Conservation (phyloP, 2,888 invertebrate genomes). For the Drosophila vallismaia region DNA sequence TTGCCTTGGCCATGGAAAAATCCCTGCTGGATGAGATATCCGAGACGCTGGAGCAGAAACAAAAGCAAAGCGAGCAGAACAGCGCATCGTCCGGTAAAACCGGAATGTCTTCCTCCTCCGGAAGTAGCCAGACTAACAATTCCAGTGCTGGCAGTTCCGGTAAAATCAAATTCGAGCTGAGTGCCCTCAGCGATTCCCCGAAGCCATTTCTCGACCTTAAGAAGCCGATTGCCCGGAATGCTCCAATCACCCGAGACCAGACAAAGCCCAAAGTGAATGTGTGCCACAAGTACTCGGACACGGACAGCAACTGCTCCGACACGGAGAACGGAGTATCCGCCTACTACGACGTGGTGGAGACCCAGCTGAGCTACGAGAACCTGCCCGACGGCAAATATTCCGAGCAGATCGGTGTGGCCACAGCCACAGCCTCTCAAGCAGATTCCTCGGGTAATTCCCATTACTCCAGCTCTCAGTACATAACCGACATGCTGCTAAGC, state of each 20-base stretch:
- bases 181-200: constrained; percentile 75
- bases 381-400: constrained; percentile 82
- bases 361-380: constrained; percentile 82
- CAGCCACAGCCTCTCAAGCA: constrained; percentile 46
- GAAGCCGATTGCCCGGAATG: constrained; percentile 85
- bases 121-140: constrained; percentile 18
- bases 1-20: constrained; percentile 86
- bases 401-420: constrained; percentile 69
- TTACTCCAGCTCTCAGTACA: constrained; percentile 82
- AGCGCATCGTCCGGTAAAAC: constrained; percentile 32
- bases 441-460: constrained; percentile 57
- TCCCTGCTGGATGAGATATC: constrained; percentile 90
- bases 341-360: constrained; percentile 84
- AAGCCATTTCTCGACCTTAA: constrained; percentile 84
- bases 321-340: constrained; percentile 84
- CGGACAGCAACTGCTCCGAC: constrained; percentile 87
- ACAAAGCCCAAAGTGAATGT: constrained; percentile 88
- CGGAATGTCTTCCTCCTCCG: constrained; percentile 31
- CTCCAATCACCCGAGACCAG: constrained; percentile 88
- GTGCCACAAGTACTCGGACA: constrained; percentile 86
- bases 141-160: constrained; percentile 23
- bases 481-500: constrained; percentile 83
- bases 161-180: constrained; percentile 83
- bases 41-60: constrained; percentile 87
- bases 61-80: constrained; percentile 83